phyloP scores from a whole-genome alignment of 1,140 invertebrate genomes.

The Liolophura sinensis region DNA sequence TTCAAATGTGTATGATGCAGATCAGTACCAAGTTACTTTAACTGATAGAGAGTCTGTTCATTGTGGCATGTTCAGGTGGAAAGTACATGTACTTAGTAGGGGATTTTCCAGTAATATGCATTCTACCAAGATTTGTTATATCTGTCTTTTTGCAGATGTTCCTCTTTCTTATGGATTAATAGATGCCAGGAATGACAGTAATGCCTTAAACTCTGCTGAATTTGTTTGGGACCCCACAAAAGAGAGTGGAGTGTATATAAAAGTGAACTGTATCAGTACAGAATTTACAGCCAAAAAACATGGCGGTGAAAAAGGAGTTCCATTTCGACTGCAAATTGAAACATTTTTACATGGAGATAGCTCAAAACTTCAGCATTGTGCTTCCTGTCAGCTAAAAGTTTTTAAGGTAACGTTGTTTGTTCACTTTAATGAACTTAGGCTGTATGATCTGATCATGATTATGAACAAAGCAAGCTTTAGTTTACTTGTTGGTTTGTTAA shows the following conservation, averaged over 20 bases:
- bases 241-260: conserved; percentile 79
- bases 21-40: background rate
- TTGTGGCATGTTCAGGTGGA: too few species aligned
- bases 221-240: conserved; percentile 96
- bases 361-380: conserved; percentile 75
- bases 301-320: conserved; percentile 96
- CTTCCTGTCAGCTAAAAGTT: conserved; percentile 94
- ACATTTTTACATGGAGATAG: conserved; percentile 63
- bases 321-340: conserved; percentile 89
- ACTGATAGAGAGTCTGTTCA: background rate
- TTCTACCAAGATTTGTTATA: conserved; percentile 3
- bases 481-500: too few species aligned
- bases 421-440: conserved; percentile 1
- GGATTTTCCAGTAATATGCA: conserved; percentile 10
- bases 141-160: conserved; percentile 67
- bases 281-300: conserved; percentile 98
- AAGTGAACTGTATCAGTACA: conserved; percentile 92
- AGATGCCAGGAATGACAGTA: conserved; percentile 76
- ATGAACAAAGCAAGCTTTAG: too few species aligned
- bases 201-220: conserved; percentile 79
- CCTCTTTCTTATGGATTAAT: conserved; percentile 90
- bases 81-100: conserved; percentile 2
- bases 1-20: background rate
- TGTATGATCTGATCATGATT: background rate
- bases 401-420: conserved; percentile 71